Evolutionary conservation across 2,888 invertebrate species (phyloP).

Genomic region (Serrognathus titanus): DNA sequence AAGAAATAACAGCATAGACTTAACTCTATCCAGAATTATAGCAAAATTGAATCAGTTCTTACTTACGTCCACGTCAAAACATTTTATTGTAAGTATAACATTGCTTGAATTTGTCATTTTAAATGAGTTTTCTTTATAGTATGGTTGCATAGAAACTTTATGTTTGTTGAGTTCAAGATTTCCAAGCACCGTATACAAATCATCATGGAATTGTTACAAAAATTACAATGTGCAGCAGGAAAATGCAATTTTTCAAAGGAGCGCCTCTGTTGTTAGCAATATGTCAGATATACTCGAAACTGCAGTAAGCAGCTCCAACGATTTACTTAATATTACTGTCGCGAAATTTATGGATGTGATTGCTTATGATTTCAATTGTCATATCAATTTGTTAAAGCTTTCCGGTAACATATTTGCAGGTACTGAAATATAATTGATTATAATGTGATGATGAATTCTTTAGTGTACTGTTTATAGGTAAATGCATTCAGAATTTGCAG

Average conservation of each 20-base stretch:
- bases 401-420: conserved; percentile 59
- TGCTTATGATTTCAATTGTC: conserved; percentile 55
- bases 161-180: conserved; percentile 63
- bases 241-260: conserved; percentile 21
- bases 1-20: conserved; percentile 45
- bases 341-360: conserved; percentile 52
- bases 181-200: conserved; percentile 63
- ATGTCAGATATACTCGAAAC: conserved; percentile 16
- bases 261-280: conserved; percentile 16
- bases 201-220: conserved; percentile 61
- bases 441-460: conserved; percentile 4
- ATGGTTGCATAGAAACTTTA: conserved; percentile 67
- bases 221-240: conserved; percentile 11
- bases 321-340: conserved; percentile 42
- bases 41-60: conserved; percentile 53
- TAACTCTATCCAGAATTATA: conserved; percentile 57
- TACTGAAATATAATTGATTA: conserved; percentile 32
- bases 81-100: conserved; percentile 59
- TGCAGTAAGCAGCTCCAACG: conserved; percentile 31
- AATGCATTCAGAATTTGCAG: conserved; percentile 27
- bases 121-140: conserved; percentile 42
- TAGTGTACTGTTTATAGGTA: conserved; percentile 14
- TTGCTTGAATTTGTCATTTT: not conserved
- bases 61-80: conserved; percentile 62
- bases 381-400: conserved; percentile 51